Conservation (phyloP, 2,113 vertebrate species). For the Stegostoma tigrinum region DNA sequence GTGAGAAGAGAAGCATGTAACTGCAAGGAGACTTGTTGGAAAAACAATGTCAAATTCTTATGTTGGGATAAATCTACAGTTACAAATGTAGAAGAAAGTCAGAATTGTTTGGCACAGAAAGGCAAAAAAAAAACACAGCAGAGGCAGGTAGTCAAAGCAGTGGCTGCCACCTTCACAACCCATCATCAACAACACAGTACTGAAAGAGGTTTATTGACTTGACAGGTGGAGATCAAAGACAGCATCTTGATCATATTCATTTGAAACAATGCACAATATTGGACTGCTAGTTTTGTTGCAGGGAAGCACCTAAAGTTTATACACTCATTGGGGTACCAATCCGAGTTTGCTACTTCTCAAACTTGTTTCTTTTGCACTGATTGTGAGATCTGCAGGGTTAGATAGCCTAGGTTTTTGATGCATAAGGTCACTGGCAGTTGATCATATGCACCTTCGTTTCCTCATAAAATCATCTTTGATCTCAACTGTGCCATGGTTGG, state of each 20-base stretch:
- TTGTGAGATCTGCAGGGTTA: neutral
- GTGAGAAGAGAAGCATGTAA: neutral
- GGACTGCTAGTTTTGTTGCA: neutral
- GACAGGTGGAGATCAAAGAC: neutral
- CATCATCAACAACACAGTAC: neutral
- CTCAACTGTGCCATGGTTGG: neutral
- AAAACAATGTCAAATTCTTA: neutral
- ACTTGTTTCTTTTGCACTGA: neutral
- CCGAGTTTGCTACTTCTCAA: neutral
- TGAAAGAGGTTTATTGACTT: neutral
- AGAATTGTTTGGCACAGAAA: neutral
- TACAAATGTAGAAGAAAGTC: neutral
- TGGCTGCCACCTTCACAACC: neutral
- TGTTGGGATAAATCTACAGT: neutral
- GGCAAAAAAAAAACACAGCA: neutral
- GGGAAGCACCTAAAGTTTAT: neutral
- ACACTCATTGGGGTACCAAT: neutral
- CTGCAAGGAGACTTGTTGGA: neutral
- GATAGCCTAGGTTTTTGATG: neutral
- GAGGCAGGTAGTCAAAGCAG: neutral
- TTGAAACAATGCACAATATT: neutral
- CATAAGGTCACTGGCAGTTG: neutral
- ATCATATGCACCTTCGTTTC: neutral
- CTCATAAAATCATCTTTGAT: neutral
- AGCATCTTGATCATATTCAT: neutral